A percentile compares a stretch with the other conserved stretches of the same genome.
These are phyloP conservation scores for Cylindroiulus punctatus DNA, from an alignment of 2,888 invertebrate genomes.

Conservation along the genomic window DNA sequence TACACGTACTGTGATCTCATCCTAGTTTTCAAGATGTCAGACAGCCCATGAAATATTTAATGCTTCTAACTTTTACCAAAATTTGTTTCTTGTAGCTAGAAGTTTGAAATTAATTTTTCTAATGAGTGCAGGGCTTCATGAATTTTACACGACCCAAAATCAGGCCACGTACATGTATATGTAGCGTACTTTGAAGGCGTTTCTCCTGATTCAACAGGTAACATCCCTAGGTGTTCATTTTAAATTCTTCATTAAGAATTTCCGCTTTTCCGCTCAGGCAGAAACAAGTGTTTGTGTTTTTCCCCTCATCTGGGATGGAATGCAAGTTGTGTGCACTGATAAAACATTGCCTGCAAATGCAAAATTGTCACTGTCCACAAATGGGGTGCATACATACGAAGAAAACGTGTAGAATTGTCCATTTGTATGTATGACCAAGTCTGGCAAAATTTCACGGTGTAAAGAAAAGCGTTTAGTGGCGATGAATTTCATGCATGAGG, in stretches of 20 bases:
- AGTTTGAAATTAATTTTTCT: no score
- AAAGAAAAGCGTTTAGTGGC: conserved; percentile 38
- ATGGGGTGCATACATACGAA: background rate
- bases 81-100: no score
- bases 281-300: background rate
- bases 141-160: no score
- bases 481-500: conserved; percentile 34
- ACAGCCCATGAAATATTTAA: no score
- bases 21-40: no score
- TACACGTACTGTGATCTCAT: no score
- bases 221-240: background rate
- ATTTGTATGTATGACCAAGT: background rate
- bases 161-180: no score
- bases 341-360: conserved; percentile 5
- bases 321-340: background rate
- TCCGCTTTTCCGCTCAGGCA: background rate
- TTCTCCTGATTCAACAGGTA: no score
- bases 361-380: background rate
- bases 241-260: background rate
- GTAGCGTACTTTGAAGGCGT: no score
- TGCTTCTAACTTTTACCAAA: no score
- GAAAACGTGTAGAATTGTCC: background rate
- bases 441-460: conserved; percentile 14
- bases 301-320: background rate
- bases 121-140: no score